Evolutionary conservation across 2,113 vertebrate genomes (phyloP), one percentile per base, ranked within the genome.

Genomic region (Cyanoderma ruficeps): DNA sequence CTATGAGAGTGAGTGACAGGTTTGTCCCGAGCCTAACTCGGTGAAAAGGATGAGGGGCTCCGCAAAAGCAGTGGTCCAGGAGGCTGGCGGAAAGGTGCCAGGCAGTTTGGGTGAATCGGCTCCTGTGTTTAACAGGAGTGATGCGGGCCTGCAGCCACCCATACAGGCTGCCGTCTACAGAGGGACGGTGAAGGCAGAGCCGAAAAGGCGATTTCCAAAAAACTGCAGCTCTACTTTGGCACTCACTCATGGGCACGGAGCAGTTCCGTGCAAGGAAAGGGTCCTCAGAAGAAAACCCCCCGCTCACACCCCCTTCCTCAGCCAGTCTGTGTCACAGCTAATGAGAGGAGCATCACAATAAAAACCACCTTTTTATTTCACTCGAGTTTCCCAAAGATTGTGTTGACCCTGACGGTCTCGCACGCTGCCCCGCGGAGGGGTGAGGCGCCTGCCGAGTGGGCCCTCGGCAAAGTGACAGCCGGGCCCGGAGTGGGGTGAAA

Each of bases 31-130:
- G 23, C 18, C 12, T 37, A 22, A 4, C 12, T 15, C 27, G 11
- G 41, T 14, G 16, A 24, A 30, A 55, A 4, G 30, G 53, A 1
- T 15, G 6, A 33, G 35, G 27, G 64, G 44, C 5, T 49, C 61
- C 3, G 15, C 72, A 22, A n/a, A 19, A 35, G 25, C n/a, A 10
- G 21, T 2, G 23, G 12, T 11, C 1, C 5, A 3, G 10, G 37
- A 22, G 69, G 28, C 20, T 24, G 28, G n/a, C 2, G 2, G 41
- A 53, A 77, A 72, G n/a, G 13, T 16, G 75, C 23, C 3, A 13
- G 41, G 35, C 52, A 60, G 49, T 19, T 8, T 4, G 55, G 4
- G 23, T 21, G 67, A 53, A 53, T 14, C 11, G 4, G 23, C 11
- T 76, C 9, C 39, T 30, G 44, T 3, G 11, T 60, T 67, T 30